Percentiles rank a stretch among this genome's conserved stretches.
Evolutionary conservation across 2,113 vertebrate genomes (phyloP).

Genomic region (Colossoma macropomum): DNA sequence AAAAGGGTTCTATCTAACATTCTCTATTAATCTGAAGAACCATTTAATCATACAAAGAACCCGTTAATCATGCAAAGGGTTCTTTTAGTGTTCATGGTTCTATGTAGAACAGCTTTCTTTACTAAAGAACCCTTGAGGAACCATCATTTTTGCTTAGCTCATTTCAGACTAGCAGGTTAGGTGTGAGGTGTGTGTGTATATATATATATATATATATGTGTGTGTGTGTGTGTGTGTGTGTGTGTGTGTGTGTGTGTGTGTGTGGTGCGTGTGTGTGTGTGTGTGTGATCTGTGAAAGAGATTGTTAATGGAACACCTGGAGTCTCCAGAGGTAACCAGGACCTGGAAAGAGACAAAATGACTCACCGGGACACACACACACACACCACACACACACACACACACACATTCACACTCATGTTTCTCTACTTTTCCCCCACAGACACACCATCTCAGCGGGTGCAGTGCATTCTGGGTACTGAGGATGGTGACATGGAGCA

Average conservation of each 20-base stretch:
- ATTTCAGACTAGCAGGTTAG: neutral
- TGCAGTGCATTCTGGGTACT: slow-evolving; percentile 94
- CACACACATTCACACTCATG: neutral
- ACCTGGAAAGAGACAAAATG: neutral
- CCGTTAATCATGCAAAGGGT: no score
- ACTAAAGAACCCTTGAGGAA: no score
- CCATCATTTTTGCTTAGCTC: neutral
- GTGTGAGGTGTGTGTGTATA: neutral
- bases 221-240: neutral
- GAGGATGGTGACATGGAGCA: slow-evolving; percentile 95
- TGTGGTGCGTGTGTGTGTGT: neutral
- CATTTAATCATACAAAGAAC: no score
- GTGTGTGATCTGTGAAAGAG: neutral
- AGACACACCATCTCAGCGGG: slow-evolving; percentile 95
- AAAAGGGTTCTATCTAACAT: no score
- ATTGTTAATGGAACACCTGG: slow-evolving; percentile 31
- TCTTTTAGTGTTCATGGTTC: no score
- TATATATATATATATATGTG: neutral
- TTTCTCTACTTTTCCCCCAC: slow-evolving; percentile 16
- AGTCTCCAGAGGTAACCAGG: neutral
- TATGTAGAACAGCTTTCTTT: no score
- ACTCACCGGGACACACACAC: neutral
- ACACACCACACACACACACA: slow-evolving; percentile 9
- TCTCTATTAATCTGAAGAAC: no score
- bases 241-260: neutral